Evolutionary conservation across 1,140 invertebrate species (phyloP), one percentile per base, ranked within the genome.

Genomic region (Anadara kagoshimensis): DNA sequence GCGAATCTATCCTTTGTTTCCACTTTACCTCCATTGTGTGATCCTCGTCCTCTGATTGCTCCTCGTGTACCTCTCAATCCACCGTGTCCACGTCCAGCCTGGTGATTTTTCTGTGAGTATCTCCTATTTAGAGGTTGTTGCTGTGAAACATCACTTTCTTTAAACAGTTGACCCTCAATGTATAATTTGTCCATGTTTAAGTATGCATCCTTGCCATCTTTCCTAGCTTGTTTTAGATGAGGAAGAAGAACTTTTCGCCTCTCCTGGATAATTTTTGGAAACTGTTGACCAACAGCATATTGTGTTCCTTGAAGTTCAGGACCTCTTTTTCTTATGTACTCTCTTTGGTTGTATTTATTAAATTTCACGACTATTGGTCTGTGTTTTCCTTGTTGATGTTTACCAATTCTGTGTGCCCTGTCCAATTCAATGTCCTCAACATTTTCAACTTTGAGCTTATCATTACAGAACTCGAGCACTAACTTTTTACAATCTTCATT

Each of bases 251-350:
- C 63, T 22, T 54, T 65, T 20, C 63, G 18, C 18, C 49, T 29
- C 16, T 65, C 63, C 24, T 65, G 51, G 14, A 65, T 41, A 16
- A 53, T 49, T 54, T 53, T 65, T 41, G 49, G 63, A 41, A 65
- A 65, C 36, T 65, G 63, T 65, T 65, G 47, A 18, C 20, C 12
- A n/a, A 65, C 53, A 29, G 47, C 63, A 22, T 53, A 53, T n/a
- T 36, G 29, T 18, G 51, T 43, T 16, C 49, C 59, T 47, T 62
- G 45, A 12, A 62, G 44, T 47, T 62, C 59, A 24, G 10, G 20
- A 5, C 43, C 59, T 5, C 11, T 12, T 62, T 49, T 62, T 26
- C 59, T 7, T 5, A 62, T 22, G 11, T 16, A 16, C 41, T 47
- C 59, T 47, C 59, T 43, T 12, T 62, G n/a, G 12, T 49, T 62